Evolutionary conservation across 2,888 invertebrate species (phyloP).

Genomic region (Cerastoderma edule): DNA sequence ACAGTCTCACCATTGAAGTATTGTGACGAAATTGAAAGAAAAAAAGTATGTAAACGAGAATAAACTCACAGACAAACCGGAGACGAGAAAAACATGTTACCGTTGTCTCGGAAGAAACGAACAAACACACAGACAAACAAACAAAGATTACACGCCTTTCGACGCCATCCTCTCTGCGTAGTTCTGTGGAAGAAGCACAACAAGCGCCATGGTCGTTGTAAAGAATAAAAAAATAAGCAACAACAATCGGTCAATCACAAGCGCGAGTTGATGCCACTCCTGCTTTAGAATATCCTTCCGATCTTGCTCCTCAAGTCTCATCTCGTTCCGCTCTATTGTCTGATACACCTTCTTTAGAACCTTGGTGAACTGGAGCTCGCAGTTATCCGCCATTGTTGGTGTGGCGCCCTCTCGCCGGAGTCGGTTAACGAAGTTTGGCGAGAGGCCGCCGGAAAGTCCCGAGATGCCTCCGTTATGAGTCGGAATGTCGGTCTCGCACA

Average conservation of each 20-base stretch:
- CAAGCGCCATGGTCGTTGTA: slow-evolving; percentile 64
- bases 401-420: slow-evolving; percentile 54
- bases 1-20: no score
- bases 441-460: slow-evolving; percentile 75
- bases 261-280: slow-evolving; percentile 90
- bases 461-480: slow-evolving; percentile 74
- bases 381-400: slow-evolving; percentile 71
- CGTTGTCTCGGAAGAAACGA: no score
- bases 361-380: slow-evolving; percentile 88
- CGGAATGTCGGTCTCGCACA: slow-evolving; percentile 49
- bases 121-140: no score
- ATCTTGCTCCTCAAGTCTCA: slow-evolving; percentile 91
- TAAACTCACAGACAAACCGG: no score
- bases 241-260: slow-evolving; percentile 89
- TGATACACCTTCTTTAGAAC: slow-evolving; percentile 89
- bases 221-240: slow-evolving; percentile 84
- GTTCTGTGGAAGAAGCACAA: slow-evolving; percentile 60
- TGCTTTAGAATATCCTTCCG: slow-evolving; percentile 91
- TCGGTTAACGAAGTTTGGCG: slow-evolving; percentile 69
- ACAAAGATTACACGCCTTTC: slow-evolving; percentile 4
- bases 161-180: slow-evolving; percentile 20
- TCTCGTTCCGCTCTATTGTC: slow-evolving; percentile 91
- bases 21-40: no score
- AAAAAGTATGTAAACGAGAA: no score
- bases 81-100: no score